These are phyloP conservation scores for Penelope pileata DNA, from an alignment of 2,113 vertebrate genomes.

Conservation along the genomic window DNA sequence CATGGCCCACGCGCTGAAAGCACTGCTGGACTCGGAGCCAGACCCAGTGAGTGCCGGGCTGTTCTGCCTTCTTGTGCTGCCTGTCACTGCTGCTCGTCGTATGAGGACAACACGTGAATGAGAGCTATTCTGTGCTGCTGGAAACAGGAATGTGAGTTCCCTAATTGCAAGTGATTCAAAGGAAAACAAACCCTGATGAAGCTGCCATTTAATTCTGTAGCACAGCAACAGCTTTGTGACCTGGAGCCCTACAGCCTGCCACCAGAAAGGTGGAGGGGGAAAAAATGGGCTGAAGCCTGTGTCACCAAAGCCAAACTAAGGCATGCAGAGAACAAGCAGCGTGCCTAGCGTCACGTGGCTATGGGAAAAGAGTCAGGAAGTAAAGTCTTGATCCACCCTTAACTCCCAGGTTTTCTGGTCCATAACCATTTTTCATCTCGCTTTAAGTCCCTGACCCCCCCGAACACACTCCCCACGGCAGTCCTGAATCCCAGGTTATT, in stretches of 20 bases:
- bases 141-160: background rate
- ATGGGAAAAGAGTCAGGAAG: background rate
- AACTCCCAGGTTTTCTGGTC: background rate
- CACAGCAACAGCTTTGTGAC: background rate
- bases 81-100: background rate
- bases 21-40: background rate
- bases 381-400: background rate
- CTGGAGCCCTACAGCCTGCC: background rate
- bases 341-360: accelerated
- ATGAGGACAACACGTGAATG: background rate
- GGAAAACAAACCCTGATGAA: background rate
- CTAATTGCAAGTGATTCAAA: background rate
- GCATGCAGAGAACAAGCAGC: background rate
- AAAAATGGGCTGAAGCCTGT: background rate
- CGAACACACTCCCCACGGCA: background rate
- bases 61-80: background rate
- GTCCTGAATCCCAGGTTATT: background rate
- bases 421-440: background rate
- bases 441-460: background rate
- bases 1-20: background rate
- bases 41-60: background rate
- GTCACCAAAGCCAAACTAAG: background rate
- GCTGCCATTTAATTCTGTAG: background rate
- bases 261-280: background rate
- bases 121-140: background rate